Base-by-base conservation (phyloP, 2,888 invertebrate species). In the Ellobium chinense region DNA sequence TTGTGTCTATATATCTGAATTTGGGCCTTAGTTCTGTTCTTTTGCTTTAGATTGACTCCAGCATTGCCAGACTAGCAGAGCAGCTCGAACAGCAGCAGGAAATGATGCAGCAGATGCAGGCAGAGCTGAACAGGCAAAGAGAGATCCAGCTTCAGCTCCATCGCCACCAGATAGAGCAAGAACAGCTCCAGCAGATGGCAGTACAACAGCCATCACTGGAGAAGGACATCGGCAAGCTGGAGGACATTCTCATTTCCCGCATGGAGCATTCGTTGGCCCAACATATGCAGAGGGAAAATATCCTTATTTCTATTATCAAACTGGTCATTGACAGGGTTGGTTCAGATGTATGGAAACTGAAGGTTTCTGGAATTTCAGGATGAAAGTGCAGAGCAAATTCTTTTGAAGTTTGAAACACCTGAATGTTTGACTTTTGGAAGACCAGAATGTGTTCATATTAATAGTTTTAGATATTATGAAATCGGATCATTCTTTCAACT, bases 271-370 rank as follows among this genome's bases (percentile, higher is more conserved):
- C 91, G 12, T 87, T 92, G 65, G 85, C 86, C 1, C 88, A 90
- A 69, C 90, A 91, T 79, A 85, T 90, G 21, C 88, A 89, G 79
- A 86, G 83, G 83, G 90, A 91, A 85, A 88, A 90, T 92, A 92
- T 92, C 91, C 90, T 91, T 89, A 83, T 58, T 60, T 37, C n/a
- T n/a, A n/a, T n/a, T n/a, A n/a, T n/a, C n/a, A n/a, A n/a, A n/a
- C n/a, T n/a, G 21, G 24, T 24, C 62, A 62, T 62, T 62, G 24
- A 62, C 18, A 62, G 24, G 12, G 54, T 14, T 54, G 18, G 54
- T 54, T 18, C 9, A 54, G 18, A 14, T 18, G 18, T 54, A 18
- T 9, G 54, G 12, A 54, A 9, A n/a, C n/a, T n/a, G n/a, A n/a
- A n/a, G n/a, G n/a, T n/a, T n/a, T n/a, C n/a, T n/a, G n/a, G n/a